These are phyloP conservation scores for Zoanthus solanderi DNA, from an alignment of 92 coral and sea anemone genomes.

Conservation along the genomic window DNA sequence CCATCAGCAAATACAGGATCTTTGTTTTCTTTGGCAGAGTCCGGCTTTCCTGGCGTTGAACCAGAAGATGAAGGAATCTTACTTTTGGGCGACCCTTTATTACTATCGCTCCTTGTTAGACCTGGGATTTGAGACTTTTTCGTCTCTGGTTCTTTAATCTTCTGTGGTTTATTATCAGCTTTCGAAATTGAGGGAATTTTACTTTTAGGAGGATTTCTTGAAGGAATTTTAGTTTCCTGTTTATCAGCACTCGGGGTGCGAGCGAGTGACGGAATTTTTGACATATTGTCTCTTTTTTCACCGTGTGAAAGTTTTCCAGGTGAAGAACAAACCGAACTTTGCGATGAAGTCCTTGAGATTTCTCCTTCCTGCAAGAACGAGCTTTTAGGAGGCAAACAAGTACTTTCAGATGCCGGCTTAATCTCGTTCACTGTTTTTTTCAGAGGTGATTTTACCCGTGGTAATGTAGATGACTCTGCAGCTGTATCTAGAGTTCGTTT, in stretches of 20 bases:
- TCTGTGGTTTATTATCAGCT: slow-evolving; percentile 64
- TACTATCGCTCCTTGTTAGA: slow-evolving; percentile 54
- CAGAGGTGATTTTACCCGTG: slow-evolving; percentile 35
- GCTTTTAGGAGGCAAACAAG: slow-evolving; percentile 50
- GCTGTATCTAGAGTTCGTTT: background rate
- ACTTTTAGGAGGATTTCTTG: slow-evolving; percentile 78
- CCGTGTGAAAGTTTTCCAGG: slow-evolving; percentile 48
- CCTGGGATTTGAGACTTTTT: slow-evolving; percentile 77
- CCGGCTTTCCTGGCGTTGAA: slow-evolving; percentile 60
- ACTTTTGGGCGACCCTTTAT: slow-evolving; percentile 58
- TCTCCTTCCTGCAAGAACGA: slow-evolving; percentile 28
- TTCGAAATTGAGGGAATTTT: slow-evolving; percentile 82
- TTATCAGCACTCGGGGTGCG: slow-evolving; percentile 63
- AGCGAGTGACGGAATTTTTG: slow-evolving; percentile 85
- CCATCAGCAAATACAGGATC: slow-evolving; percentile 62
- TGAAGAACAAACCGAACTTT: slow-evolving; percentile 50
- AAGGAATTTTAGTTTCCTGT: slow-evolving; percentile 74
- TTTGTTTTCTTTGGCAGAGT: slow-evolving; percentile 87
- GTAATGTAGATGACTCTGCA: slow-evolving; percentile 24
- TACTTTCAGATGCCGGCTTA: slow-evolving; percentile 3
- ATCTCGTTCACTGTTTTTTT: slow-evolving; percentile 1
- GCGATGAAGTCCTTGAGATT: slow-evolving; percentile 50
- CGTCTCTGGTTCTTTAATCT: slow-evolving; percentile 51
- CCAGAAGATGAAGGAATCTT: slow-evolving; percentile 65
- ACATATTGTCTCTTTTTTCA: slow-evolving; percentile 67